Evolutionary conservation across 1,140 invertebrate genomes (phyloP).

Genomic region (Caenorhabditis latens): DNA sequence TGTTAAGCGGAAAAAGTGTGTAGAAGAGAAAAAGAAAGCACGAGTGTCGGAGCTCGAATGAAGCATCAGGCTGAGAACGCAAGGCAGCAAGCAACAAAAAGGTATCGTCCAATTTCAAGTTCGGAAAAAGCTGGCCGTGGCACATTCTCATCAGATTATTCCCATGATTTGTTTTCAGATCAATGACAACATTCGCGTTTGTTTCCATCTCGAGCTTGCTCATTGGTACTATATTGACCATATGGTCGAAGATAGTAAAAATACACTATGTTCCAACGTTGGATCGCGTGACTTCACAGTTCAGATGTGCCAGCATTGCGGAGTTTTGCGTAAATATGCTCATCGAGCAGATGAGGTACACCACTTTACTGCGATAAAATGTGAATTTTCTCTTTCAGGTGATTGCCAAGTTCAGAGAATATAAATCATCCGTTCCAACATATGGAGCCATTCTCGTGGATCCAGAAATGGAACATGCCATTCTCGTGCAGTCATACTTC

Average conservation of each 20-base stretch:
- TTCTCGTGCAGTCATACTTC: conserved; percentile 33
- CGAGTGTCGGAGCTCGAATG: conserved; percentile 27
- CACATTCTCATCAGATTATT: neutral
- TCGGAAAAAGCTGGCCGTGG: neutral
- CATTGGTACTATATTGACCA: conserved; percentile 45
- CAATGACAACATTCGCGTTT: conserved; percentile 34
- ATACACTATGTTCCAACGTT: neutral
- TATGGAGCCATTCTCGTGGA: conserved; percentile 30
- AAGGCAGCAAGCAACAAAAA: neutral
- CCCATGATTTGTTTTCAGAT: neutral
- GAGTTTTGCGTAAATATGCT: neutral
- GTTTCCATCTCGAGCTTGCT: conserved; percentile 34
- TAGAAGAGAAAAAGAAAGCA: neutral
- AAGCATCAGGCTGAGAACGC: conserved; percentile 16
- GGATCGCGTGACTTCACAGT: conserved; percentile 26
- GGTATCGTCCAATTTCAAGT: neutral
- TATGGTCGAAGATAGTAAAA: conserved; percentile 31
- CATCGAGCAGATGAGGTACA: conserved; percentile 7
- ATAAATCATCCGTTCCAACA: conserved; percentile 22
- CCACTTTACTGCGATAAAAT: neutral
- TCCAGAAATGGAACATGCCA: neutral
- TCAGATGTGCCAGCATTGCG: conserved; percentile 21
- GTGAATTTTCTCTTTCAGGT: neutral
- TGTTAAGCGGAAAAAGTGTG: neutral
- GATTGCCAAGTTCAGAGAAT: conserved; percentile 14